These are phyloP conservation scores for Raja brachyura DNA, from an alignment of 2,113 vertebrate species.

Conservation along the genomic window DNA sequence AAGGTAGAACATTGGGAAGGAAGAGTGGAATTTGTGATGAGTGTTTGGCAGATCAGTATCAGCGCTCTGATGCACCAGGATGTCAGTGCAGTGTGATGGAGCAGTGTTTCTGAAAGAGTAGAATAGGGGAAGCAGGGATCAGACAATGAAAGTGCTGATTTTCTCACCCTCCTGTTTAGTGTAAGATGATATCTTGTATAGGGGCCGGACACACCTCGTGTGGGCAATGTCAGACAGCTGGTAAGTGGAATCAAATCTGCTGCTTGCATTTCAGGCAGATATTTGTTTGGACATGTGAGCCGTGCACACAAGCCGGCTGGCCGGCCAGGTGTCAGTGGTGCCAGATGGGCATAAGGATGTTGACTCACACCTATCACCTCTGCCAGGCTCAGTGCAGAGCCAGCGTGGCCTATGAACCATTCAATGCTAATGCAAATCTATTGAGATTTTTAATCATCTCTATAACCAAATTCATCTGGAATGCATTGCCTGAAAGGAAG, in stretches of 20 bases:
- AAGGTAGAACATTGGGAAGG: not conserved
- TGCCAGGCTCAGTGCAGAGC: not conserved
- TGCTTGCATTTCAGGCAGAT: conserved; percentile 9
- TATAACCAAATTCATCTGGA: not conserved
- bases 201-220: not conserved
- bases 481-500: not conserved
- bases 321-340: not conserved
- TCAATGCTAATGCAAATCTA: not conserved
- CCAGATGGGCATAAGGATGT: not conserved
- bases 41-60: not conserved
- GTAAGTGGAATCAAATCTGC: conserved; percentile 19
- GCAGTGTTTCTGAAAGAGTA: conserved; percentile 12
- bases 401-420: not conserved
- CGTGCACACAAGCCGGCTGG: not conserved
- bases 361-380: not conserved
- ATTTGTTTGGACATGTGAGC: not conserved
- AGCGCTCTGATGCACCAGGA: not conserved
- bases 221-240: not conserved
- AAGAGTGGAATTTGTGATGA: not conserved
- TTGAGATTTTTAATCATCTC: not conserved
- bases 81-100: not conserved
- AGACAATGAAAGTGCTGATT: conserved; percentile 23
- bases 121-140: not conserved
- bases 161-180: not conserved
- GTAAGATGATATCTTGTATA: not conserved